Evolutionary conservation across 2,113 vertebrate genomes (phyloP).

Genomic region (Orientallactaga bullata): DNA sequence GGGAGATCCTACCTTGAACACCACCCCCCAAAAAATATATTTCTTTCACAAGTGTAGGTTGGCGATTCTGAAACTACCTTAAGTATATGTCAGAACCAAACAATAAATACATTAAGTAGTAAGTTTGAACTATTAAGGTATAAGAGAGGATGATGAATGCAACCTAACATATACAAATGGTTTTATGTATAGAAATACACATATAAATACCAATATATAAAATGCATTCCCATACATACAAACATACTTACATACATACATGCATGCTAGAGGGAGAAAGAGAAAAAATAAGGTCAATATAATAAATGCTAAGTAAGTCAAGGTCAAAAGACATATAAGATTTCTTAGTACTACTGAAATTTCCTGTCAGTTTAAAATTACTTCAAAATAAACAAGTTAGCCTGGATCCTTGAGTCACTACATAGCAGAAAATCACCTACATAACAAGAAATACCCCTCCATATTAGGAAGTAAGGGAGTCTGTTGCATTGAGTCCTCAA

Average conservation of each 20-base stretch:
- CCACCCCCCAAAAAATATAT: neutral
- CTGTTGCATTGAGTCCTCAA: slow-evolving; percentile 19
- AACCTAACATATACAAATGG: slow-evolving; percentile 13
- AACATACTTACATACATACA: too few relatives aligned
- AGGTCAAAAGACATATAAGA: neutral
- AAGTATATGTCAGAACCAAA: slow-evolving; percentile 3
- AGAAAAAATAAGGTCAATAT: neutral
- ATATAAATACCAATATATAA: neutral
- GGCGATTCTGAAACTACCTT: slow-evolving; percentile 40
- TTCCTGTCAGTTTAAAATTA: slow-evolving; percentile 34
- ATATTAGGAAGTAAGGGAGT: neutral
- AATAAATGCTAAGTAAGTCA: slow-evolving; percentile 54
- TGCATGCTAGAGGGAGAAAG: neutral
- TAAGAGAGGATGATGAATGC: neutral
- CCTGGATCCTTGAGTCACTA: slow-evolving; percentile 31
- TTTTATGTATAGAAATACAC: neutral
- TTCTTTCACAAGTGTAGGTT: slow-evolving; percentile 8
- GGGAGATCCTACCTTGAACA: too few relatives aligned
- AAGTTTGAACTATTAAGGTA: slow-evolving; percentile 30
- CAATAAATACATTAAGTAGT: slow-evolving; percentile 29
- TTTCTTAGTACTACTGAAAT: slow-evolving; percentile 19
- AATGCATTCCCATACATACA: too few relatives aligned
- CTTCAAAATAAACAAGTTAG: slow-evolving; percentile 40
- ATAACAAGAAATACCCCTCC: slow-evolving; percentile 38
- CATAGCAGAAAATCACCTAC: neutral